Percentiles rank a stretch among this genome's conserved stretches.
Evolutionary conservation across 2,797 vertebrate species (phyloP).

Genomic region (Thamnophis elegans): DNA sequence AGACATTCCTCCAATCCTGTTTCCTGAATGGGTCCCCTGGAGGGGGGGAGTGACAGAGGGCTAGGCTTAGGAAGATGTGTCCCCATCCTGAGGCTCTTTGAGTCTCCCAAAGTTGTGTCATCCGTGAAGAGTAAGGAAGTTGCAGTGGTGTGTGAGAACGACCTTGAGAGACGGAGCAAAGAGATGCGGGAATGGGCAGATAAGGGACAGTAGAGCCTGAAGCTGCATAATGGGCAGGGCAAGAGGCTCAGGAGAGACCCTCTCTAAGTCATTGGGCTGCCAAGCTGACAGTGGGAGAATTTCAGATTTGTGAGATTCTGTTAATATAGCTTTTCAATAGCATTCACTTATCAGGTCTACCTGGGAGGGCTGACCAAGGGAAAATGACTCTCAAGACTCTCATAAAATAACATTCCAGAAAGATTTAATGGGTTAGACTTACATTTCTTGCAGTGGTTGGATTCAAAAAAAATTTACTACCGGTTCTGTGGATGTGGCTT

Average conservation of each 20-base stretch:
- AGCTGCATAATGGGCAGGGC: not conserved
- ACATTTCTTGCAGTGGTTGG: constrained; percentile 67
- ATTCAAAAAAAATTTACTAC: too few species aligned
- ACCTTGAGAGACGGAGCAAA: not conserved
- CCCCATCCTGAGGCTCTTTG: not conserved
- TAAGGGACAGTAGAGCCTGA: not conserved
- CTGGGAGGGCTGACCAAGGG: not conserved
- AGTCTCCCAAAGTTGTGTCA: not conserved
- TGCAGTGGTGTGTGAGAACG: not conserved
- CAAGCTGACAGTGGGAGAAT: not conserved
- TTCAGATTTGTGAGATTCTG: not conserved
- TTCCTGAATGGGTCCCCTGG: not conserved
- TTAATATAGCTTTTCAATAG: not conserved
- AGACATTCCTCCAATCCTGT: not conserved
- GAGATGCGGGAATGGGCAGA: not conserved
- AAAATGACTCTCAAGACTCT: constrained; percentile 55
- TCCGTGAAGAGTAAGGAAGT: not conserved
- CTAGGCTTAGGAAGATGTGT: not conserved
- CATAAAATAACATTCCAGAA: constrained; percentile 61
- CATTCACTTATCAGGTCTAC: not conserved
- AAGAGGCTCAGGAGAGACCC: not conserved
- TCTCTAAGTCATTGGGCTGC: not conserved
- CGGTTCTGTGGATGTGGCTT: too few species aligned
- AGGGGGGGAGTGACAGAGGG: not conserved
- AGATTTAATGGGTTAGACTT: constrained; percentile 77